Conservation (phyloP, 2,113 vertebrate genomes). For the Benitochromis conjunctus region DNA sequence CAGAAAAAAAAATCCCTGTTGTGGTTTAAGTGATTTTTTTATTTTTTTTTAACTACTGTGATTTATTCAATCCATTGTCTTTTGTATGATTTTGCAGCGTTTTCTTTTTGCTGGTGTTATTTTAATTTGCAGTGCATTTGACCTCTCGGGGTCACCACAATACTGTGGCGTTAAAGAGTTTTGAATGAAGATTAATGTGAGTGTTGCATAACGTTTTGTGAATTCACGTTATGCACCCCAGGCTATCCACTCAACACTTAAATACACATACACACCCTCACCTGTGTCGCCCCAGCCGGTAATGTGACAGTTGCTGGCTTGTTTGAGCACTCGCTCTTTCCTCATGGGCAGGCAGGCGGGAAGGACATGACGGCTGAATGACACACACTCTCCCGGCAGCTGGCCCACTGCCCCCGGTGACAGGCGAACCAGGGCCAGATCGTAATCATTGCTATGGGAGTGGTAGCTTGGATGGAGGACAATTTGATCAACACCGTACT, state of each 20-base stretch:
- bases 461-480: slow-evolving; percentile 81
- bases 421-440: slow-evolving; percentile 86
- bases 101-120: not conserved
- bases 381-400: slow-evolving; percentile 66
- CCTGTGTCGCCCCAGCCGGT: slow-evolving; percentile 99
- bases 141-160: not conserved
- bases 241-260: not conserved
- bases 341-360: slow-evolving; percentile 85
- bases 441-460: slow-evolving; percentile 85
- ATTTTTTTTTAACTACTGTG: not conserved
- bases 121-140: not conserved
- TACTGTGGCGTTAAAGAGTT: not conserved
- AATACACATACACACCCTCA: slow-evolving; percentile 49
- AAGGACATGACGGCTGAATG: slow-evolving; percentile 82
- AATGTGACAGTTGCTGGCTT: slow-evolving; percentile 85
- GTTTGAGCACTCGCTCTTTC: slow-evolving; percentile 85
- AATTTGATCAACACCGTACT: slow-evolving; percentile 83
- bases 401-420: slow-evolving; percentile 71
- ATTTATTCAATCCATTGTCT: not conserved
- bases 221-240: not conserved
- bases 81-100: not conserved
- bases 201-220: not conserved
- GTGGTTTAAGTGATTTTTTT: not conserved
- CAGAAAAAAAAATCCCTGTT: not conserved
- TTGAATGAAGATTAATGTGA: not conserved